Base-by-base conservation (phyloP, 2,113 vertebrate genomes). In the Halcyon senegalensis region DNA sequence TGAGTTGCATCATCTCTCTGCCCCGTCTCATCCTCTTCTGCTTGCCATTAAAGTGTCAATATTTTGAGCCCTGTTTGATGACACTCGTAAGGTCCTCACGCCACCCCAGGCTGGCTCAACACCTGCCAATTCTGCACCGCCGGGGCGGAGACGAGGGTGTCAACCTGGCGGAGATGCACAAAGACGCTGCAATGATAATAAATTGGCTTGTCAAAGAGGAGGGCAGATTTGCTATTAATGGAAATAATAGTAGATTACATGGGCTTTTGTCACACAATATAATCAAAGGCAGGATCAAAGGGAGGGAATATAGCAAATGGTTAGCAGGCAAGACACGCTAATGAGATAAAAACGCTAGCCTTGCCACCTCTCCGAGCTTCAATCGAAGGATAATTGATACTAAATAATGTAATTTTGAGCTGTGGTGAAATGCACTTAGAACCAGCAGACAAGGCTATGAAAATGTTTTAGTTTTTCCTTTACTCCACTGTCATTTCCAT, bases 201-300 rank as follows among this genome's bases (percentile, higher is more conserved):
- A 98, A 98, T 98, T 97, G 96, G 96, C 96, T 98, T 98, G 98
- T 97, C 98, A 98, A 87, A 96, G 96, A 85, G 94, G 94, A 97
- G 93, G 97, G 95, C 97, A 97, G 97, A 95, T 95, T 96, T 59
- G 95, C 96, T 97, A 96, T 97, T 98, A 98, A 98, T 97, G 97
- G 98, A 97, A 98, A 98, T 98, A 98, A 98, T 98, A 96, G 96
- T 94, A 98, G 97, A 98, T 98, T 96, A 97, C 97, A 97, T 87
- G 95, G 97, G 97, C 95, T 95, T 95, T 93, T 97, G 97, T 97
- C 95, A 93, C 87, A 96, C 89, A 94, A 96, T 94, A 91, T 96
- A 98, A 98, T 98, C 98, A 98, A 97, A 98, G 91, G 84, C 93
- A 93, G 96, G 97, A 98, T 98, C 97, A 98, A 98, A 98, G 95